These are phyloP conservation scores for Dione juno DNA, from an alignment of 2,888 invertebrate genomes.

Conservation along the genomic window DNA sequence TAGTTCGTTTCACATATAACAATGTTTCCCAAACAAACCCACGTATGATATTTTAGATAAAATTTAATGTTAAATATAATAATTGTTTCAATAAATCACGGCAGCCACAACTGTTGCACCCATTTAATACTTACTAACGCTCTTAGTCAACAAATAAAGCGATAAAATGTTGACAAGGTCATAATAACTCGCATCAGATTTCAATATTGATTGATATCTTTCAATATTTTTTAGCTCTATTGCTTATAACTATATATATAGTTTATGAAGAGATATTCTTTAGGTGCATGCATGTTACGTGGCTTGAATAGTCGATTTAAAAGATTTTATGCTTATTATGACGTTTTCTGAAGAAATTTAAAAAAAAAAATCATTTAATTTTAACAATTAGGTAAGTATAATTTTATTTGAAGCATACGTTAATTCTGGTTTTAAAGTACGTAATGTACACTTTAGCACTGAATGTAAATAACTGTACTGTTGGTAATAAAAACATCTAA, in stretches of 20 bases:
- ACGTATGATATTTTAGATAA: too few relatives aligned
- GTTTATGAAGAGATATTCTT: not conserved
- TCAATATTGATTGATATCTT: not conserved
- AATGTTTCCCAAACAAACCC: too few relatives aligned
- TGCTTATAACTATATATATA: not conserved
- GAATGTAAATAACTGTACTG: not conserved
- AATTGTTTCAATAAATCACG: conserved; percentile 2
- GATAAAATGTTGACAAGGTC: conserved; percentile 7
- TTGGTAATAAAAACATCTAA: not conserved
- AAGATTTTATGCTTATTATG: too few relatives aligned
- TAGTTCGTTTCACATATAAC: too few relatives aligned
- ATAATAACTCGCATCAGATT: conserved; percentile 10
- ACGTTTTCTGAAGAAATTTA: not conserved
- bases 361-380: not conserved
- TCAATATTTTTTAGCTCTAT: not conserved
- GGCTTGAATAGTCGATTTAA: too few relatives aligned
- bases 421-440: not conserved
- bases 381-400: not conserved
- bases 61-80: not conserved
- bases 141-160: not conserved
- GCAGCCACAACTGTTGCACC: not conserved
- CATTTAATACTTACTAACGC: conserved; percentile 3
- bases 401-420: not conserved
- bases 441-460: not conserved
- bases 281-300: not conserved